These are phyloP conservation scores for Rhopalosiphum nymphaeae DNA, from an alignment of 2,888 invertebrate genomes.

Conservation along the genomic window DNA sequence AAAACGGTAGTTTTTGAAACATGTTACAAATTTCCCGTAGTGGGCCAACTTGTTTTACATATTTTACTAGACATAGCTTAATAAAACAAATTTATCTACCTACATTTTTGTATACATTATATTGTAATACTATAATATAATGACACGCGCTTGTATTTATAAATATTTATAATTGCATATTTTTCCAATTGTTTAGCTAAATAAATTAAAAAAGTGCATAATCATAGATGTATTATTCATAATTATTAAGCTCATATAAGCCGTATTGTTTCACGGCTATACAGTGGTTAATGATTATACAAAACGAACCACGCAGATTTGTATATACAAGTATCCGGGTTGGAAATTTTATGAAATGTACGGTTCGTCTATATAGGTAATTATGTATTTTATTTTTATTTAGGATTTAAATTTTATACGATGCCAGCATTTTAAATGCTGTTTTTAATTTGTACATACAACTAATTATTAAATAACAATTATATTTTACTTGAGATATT, in stretches of 20 bases:
- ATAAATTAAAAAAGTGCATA: neutral
- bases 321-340: neutral
- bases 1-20: neutral
- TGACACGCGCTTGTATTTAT: neutral
- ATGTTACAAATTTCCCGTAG: neutral
- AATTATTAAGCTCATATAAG: slow-evolving; percentile 7
- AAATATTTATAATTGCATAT: neutral
- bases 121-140: neutral
- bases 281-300: neutral
- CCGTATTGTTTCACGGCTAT: neutral
- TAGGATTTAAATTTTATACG: neutral
- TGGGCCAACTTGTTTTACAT: neutral
- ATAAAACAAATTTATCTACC: neutral
- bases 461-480: neutral
- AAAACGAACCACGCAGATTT: neutral
- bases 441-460: neutral
- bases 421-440: neutral
- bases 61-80: neutral
- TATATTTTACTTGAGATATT: neutral
- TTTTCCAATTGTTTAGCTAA: neutral
- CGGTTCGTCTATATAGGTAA: neutral
- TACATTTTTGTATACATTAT: neutral
- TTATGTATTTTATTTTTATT: neutral
- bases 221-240: neutral
- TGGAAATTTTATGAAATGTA: neutral